These are phyloP conservation scores for Montipora cactus DNA, from an alignment of 64 coral and sea anemone species.

Conservation along the genomic window DNA sequence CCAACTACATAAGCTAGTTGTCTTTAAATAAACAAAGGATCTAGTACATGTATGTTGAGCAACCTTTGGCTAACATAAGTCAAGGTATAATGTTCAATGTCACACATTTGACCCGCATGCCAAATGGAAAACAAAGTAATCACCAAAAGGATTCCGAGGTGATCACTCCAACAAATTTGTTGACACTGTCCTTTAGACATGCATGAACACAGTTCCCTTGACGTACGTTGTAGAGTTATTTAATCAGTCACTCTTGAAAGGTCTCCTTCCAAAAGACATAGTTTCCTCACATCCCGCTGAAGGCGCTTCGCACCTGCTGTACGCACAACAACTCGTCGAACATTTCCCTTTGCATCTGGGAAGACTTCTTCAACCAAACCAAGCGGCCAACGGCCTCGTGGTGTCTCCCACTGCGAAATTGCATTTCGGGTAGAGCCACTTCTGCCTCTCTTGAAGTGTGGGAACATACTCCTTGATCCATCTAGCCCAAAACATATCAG, in stretches of 20 bases:
- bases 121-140: not conserved
- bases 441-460: slow-evolving; percentile 25
- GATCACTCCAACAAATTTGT: not conserved
- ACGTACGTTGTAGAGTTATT: not conserved
- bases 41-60: too few species aligned
- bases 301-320: not conserved
- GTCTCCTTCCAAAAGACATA: not conserved
- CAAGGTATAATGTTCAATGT: not conserved
- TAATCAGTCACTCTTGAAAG: not conserved
- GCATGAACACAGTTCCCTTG: not conserved
- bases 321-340: too few species aligned
- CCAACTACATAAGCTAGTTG: too few species aligned
- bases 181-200: not conserved
- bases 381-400: too few species aligned
- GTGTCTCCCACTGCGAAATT: too few species aligned
- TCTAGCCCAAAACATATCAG: not conserved
- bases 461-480: too few species aligned
- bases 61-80: too few species aligned
- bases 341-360: too few species aligned
- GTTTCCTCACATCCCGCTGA: not conserved
- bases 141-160: not conserved
- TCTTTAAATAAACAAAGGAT: too few species aligned
- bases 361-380: too few species aligned
- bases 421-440: not conserved
- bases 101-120: not conserved